Conservation (phyloP, 2,888 invertebrate genomes). For the Troilus luridus region DNA sequence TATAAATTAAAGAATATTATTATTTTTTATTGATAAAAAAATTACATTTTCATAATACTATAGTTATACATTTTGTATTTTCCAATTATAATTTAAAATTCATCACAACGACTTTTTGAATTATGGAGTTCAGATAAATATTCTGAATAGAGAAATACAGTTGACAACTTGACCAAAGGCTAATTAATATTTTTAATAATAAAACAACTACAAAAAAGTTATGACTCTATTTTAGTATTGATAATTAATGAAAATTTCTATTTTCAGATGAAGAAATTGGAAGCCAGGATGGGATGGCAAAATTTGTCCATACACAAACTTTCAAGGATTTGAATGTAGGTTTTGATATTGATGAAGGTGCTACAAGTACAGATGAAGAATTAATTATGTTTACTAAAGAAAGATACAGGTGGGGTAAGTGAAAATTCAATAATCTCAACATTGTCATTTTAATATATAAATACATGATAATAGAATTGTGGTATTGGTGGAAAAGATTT, state of each 20-base stretch:
- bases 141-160: no score
- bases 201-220: not conserved
- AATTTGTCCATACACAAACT: conserved; percentile 80
- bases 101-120: no score
- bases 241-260: conserved; percentile 68
- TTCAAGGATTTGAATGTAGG: conserved; percentile 86
- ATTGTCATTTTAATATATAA: not conserved
- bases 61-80: no score
- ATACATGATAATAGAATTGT: not conserved
- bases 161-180: no score
- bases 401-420: conserved; percentile 66
- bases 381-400: conserved; percentile 82
- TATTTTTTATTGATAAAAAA: no score
- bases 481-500: not conserved
- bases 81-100: no score
- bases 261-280: conserved; percentile 89
- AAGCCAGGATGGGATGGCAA: conserved; percentile 84
- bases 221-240: not conserved
- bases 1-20: no score
- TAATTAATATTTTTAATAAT: no score
- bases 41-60: no score
- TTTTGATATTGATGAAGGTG: conserved; percentile 90
- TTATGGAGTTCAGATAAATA: no score
- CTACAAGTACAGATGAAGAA: conserved; percentile 78
- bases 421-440: not conserved